phyloP scores from a whole-genome alignment of 2,888 invertebrate genomes.

The Trachelus stipa region DNA sequence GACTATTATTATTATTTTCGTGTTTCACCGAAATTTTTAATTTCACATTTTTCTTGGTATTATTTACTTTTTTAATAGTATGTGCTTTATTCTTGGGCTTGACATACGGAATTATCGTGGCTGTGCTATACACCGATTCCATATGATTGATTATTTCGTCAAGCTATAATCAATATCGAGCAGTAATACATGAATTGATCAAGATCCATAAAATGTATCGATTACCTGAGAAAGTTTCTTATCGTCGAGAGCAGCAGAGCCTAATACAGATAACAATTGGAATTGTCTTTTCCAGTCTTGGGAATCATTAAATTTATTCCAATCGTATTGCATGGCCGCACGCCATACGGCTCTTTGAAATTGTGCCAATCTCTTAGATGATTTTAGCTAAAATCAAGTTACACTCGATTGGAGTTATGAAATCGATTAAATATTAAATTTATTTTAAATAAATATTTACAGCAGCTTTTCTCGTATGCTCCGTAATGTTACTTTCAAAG shows the following conservation, averaged over 20 bases:
- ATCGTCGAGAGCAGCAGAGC: conserved; percentile 29
- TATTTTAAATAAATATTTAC: conserved; percentile 13
- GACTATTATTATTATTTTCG: not conserved
- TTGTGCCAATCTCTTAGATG: conserved; percentile 28
- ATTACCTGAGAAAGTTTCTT: conserved; percentile 29
- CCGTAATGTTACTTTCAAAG: conserved; percentile 34
- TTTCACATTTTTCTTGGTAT: not conserved
- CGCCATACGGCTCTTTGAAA: conserved; percentile 33
- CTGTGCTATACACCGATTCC: conserved; percentile 36
- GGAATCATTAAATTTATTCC: conserved; percentile 29
- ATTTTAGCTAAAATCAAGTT: conserved; percentile 19
- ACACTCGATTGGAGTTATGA: not conserved
- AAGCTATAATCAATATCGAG: conserved; percentile 16
- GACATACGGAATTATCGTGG: conserved; percentile 27
- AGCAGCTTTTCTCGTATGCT: conserved; percentile 24
- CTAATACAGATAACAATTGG: conserved; percentile 31
- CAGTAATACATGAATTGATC: not conserved
- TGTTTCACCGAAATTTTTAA: not conserved
- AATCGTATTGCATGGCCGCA: conserved; percentile 32
- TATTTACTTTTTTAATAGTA: not conserved
- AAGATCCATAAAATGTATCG: not conserved
- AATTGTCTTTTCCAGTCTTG: conserved; percentile 27
- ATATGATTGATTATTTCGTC: conserved; percentile 30
- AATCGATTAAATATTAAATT: not conserved
- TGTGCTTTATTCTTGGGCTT: not conserved